Base-by-base conservation (phyloP, 2,113 vertebrate genomes). In the Epinephelus moara region DNA sequence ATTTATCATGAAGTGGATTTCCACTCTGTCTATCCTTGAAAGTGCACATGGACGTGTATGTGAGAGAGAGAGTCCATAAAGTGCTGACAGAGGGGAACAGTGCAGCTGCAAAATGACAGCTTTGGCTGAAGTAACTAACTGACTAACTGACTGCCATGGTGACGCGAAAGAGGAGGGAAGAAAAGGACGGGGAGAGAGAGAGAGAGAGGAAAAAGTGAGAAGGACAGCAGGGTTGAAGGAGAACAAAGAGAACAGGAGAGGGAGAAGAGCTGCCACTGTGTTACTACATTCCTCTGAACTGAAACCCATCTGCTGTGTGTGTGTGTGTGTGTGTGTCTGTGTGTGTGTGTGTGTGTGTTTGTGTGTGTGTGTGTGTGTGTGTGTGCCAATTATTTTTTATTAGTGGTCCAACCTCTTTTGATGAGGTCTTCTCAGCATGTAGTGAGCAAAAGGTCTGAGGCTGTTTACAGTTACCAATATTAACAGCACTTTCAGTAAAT, bases 41-140 rank as follows among this genome's bases (percentile, higher is more conserved):
- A 45, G 42, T 45, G 42, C 42, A 45, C 42, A 45, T 45, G 42
- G 42, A 45, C 11, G 11, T 25, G 52, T 59, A 63, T 49, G 30
- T 11, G 11, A 9, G 42, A 42, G 40, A 42, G 40, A 45, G 11
- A 45, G 42, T 45, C 42, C 42, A 11, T 70, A 80, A 86, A 86
- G 85, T 70, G 83, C 83, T 90, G 90, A 82, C 78, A 2, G 74
- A 56, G 74, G 70, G 23, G 12, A 81, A 78, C 53, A n/a, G 73
- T 81, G 84, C 84, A 86, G 87, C 87, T 89, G 87, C 84, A 78
- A 42, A 42, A 66, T 27, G 84, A 89, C 80, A 80, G 80, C n/a
- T 80, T 81, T 42, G 57, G 81, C 78, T 47, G 47, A 73, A 21
- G 62, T 55, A 7, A 71, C 64, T 23, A 15, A 64, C 59, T 0